These are phyloP conservation scores for Heteropelma amictum DNA, from an alignment of 2,888 invertebrate species.

Conservation along the genomic window DNA sequence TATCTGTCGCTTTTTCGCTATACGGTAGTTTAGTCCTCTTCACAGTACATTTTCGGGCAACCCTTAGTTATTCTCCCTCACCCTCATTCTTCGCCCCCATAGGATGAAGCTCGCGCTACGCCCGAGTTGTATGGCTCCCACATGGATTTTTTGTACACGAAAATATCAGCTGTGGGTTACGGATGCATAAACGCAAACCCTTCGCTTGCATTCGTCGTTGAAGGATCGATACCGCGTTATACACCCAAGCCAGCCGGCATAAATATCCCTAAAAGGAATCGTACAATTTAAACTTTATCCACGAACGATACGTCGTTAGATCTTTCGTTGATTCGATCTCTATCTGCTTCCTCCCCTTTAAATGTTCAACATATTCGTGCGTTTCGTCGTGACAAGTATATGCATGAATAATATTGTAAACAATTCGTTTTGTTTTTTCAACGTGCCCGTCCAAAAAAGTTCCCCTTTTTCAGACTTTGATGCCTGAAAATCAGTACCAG, in stretches of 20 bases:
- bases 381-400: too few relatives aligned
- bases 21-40: slow-evolving; percentile 53
- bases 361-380: too few relatives aligned
- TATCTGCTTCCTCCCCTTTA: too few relatives aligned
- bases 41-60: neutral
- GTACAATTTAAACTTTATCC: neutral
- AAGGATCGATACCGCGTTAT: slow-evolving; percentile 41
- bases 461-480: too few relatives aligned
- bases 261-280: slow-evolving; percentile 56
- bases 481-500: too few relatives aligned
- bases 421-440: too few relatives aligned
- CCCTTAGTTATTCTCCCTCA: slow-evolving; percentile 42
- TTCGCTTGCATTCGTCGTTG: neutral
- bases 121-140: slow-evolving; percentile 53
- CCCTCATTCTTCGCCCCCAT: slow-evolving; percentile 53
- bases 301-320: too few relatives aligned
- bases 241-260: slow-evolving; percentile 40
- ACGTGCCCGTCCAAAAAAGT: too few relatives aligned
- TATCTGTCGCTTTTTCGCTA: slow-evolving; percentile 46
- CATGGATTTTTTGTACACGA: slow-evolving; percentile 59
- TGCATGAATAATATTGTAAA: too few relatives aligned
- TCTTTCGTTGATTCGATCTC: too few relatives aligned
- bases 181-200: slow-evolving; percentile 9
- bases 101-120: slow-evolving; percentile 30
- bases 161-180: slow-evolving; percentile 72